Evolutionary conservation across 1,140 invertebrate genomes (phyloP), one percentile per base, ranked within the genome.

Genomic region (Drosophila sucinea): DNA sequence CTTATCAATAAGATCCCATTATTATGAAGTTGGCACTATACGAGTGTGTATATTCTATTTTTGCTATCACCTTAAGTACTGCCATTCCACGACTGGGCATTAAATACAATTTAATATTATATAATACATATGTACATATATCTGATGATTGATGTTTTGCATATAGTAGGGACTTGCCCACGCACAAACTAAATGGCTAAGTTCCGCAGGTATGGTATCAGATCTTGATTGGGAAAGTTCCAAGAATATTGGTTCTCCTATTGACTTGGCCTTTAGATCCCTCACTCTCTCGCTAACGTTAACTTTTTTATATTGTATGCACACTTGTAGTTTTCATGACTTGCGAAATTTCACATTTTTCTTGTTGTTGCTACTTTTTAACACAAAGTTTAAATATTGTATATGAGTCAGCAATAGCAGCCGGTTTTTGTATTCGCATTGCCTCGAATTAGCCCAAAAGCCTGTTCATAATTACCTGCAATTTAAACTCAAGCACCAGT

Each of bases 381-480:
- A 56, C 73, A 67, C 61, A 67, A 51, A 27, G 44, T 51, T 51
- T 51, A 27, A 51, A 51, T 25, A 51, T 70, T 77, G 58, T 17
- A 5, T 27, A 57, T 85, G 82, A 85, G 83, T 85, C 82, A 85
- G 66, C 79, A 78, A 65, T 73, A 78, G 60, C 73, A 85, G 83
- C 79, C 83, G 83, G 83, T 86, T 86, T 81, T 71, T 87, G 79
- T 68, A 85, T 68, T 67, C 56, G 32, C 57, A 64, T 58, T 76
- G 68, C 60, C 58, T 64, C 33, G 68, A 72, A 82, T 87, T 79
- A 70, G 47, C 47, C 73, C 63, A 79, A 87, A 87, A 76, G 56
- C 67, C 65, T 38, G 51, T 67, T 67, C 56, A 78, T 82, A 85
- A 86, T 82, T 85, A 85, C 74, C 74, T 86, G 82, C 62, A 60